Evolutionary conservation across 2,888 invertebrate species (phyloP).

Genomic region (Balanococcus diminutus): DNA sequence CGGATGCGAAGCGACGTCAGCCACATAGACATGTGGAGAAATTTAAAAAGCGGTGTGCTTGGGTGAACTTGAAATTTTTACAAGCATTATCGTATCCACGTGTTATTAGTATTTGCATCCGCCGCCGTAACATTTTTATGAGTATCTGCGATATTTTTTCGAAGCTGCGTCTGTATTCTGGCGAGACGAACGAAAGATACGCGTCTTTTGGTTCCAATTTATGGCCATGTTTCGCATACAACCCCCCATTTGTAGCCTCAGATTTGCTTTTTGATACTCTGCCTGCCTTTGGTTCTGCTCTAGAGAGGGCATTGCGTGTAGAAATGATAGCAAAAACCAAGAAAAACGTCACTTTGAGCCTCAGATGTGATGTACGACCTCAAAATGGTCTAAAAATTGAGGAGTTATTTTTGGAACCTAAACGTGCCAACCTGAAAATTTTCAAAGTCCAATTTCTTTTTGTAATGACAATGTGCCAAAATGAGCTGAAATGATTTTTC

Average conservation of each 20-base stretch:
- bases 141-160: not conserved
- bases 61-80: slow-evolving; percentile 23
- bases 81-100: not conserved
- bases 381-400: too few species aligned
- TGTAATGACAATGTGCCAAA: too few species aligned
- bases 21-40: not conserved
- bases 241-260: not conserved
- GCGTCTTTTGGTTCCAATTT: too few species aligned
- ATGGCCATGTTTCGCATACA: not conserved
- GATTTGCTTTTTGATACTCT: too few species aligned
- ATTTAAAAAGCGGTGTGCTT: not conserved
- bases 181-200: not conserved
- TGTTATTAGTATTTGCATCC: not conserved
- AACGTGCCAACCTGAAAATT: too few species aligned
- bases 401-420: too few species aligned
- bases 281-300: not conserved
- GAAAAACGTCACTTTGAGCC: too few species aligned
- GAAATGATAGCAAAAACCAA: too few species aligned
- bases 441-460: too few species aligned
- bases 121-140: not conserved
- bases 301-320: too few species aligned
- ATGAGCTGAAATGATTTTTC: too few species aligned
- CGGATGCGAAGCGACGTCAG: not conserved
- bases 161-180: not conserved
- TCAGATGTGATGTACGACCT: too few species aligned